Evolutionary conservation across 1,140 invertebrate genomes (phyloP).

Genomic region (Anoplolepis gracilipes): DNA sequence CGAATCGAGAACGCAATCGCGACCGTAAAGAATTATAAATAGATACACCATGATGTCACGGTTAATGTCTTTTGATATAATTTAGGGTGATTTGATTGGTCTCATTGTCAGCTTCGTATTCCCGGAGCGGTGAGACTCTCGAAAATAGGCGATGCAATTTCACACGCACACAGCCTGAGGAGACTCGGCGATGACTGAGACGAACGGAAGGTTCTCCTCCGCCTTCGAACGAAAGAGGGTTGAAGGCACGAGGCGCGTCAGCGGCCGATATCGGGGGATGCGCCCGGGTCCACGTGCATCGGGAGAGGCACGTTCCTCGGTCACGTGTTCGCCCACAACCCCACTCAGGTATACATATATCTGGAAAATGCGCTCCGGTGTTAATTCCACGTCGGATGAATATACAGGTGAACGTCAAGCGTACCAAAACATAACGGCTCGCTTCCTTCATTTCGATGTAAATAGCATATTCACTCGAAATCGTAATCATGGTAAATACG

Average conservation of each 20-base stretch:
- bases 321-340: slow-evolving; percentile 77
- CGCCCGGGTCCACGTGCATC: slow-evolving; percentile 78
- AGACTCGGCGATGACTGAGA: slow-evolving; percentile 74
- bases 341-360: slow-evolving; percentile 29
- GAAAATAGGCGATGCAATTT: slow-evolving; percentile 37
- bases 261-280: slow-evolving; percentile 61
- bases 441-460: background rate
- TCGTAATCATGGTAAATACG: background rate
- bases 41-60: background rate
- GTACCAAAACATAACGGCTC: background rate
- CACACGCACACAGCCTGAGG: slow-evolving; percentile 61
- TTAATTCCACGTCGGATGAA: slow-evolving; percentile 30
- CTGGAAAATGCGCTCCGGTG: slow-evolving; percentile 29
- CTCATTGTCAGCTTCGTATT: background rate
- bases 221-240: slow-evolving; percentile 69
- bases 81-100: background rate
- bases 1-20: slow-evolving; percentile 1
- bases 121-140: background rate
- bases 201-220: slow-evolving; percentile 68
- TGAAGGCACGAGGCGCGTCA: slow-evolving; percentile 68
- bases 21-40: background rate
- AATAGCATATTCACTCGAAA: background rate
- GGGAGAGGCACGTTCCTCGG: slow-evolving; percentile 79
- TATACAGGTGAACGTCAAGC: slow-evolving; percentile 27
- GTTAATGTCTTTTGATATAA: background rate